phyloP scores from a whole-genome alignment of 2,113 vertebrate species.

The Crotalus tigris region DNA sequence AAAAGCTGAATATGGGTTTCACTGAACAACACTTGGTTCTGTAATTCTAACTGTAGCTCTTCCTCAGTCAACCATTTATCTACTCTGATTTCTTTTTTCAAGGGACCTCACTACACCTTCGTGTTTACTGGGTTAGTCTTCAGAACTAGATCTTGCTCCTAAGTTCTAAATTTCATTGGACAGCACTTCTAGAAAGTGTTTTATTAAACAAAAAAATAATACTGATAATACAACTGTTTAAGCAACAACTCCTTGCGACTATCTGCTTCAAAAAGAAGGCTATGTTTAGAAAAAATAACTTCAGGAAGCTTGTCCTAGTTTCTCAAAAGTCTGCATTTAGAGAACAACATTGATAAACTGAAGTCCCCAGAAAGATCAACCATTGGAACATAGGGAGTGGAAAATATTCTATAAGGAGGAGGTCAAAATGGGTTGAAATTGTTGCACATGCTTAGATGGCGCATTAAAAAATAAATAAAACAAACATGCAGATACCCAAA shows the following conservation, averaged over 20 bases:
- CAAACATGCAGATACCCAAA: background rate
- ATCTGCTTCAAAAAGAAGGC: background rate
- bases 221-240: background rate
- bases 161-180: background rate
- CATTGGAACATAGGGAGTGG: background rate
- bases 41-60: background rate
- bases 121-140: background rate
- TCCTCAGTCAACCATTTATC: background rate
- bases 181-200: background rate
- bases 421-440: background rate
- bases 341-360: background rate
- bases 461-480: background rate
- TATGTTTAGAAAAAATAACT: background rate
- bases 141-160: background rate
- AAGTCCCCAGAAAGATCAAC: background rate
- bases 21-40: background rate
- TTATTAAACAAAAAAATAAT: background rate
- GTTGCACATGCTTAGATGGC: background rate
- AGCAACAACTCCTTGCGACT: background rate
- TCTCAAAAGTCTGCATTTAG: background rate
- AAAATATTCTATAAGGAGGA: background rate
- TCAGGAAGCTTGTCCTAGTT: background rate
- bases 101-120: background rate
- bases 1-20: background rate
- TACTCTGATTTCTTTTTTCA: background rate